Conservation (phyloP, 1,140 invertebrate genomes). For the Bombus huntii region DNA sequence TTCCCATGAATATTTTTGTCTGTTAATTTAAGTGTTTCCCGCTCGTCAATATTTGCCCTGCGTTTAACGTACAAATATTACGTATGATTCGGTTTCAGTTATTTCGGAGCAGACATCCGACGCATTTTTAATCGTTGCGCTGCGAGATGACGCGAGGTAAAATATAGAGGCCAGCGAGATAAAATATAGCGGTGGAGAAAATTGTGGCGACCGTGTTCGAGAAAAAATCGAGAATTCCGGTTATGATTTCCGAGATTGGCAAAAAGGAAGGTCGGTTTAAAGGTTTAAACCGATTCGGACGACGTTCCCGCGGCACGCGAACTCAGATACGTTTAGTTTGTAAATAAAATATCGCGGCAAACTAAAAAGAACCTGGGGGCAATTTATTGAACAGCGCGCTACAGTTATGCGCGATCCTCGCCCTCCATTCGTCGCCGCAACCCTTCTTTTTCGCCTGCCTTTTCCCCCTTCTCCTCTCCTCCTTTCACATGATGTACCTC, state of each 20-base stretch:
- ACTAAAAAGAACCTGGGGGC: constrained; percentile 59
- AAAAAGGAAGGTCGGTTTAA: neutral
- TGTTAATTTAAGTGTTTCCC: neutral
- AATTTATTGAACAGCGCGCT: constrained; percentile 67
- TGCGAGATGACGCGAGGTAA: neutral
- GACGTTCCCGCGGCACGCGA: constrained; percentile 45
- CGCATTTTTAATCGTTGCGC: neutral
- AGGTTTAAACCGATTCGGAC: constrained; percentile 40
- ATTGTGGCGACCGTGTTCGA: neutral
- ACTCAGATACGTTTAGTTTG: constrained; percentile 56
- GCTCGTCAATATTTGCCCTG: neutral
- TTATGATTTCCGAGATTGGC: neutral
- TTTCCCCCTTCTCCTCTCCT: neutral
- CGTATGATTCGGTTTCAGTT: neutral
- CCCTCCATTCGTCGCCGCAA: neutral
- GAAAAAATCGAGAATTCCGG: neutral
- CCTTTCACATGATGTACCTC: neutral
- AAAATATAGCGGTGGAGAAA: neutral
- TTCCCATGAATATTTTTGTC: neutral
- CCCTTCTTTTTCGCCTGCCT: constrained; percentile 43
- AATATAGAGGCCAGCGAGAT: neutral
- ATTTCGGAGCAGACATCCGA: neutral
- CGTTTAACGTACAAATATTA: too few relatives aligned
- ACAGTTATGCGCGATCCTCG: constrained; percentile 52
- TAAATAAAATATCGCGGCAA: constrained; percentile 65